Base-by-base conservation (phyloP, 2,888 invertebrate genomes). In the Steinernema hermaphroditum region DNA sequence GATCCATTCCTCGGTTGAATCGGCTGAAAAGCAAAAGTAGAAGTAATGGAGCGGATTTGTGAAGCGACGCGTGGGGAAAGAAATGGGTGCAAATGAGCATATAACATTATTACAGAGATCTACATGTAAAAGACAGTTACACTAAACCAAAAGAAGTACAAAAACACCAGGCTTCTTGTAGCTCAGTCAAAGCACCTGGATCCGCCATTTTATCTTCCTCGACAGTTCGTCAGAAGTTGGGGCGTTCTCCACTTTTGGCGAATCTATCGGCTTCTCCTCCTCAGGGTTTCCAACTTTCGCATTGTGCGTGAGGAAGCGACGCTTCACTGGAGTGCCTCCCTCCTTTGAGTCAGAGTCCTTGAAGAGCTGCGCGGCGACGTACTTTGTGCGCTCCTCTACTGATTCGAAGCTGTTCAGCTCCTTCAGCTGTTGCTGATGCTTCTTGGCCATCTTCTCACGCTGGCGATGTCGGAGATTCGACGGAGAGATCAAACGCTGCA, bases 1-100 rank as follows among this genome's bases (percentile, higher is more conserved):
- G 76, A 76, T 86, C 85, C 86, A 87, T 87, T 62, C 83, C 77
- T 12, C 82, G 79, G 46, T 75, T 77, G 27, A 54, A 54, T 54
- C 54, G 54, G 6, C 54, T 54, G 27, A 54, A 54, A 54, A 6
- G 16, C 9, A 46, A 46, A 1, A 62, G 70, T 14, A 70, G 4
- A 34, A 73, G n/a, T n/a, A n/a, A n/a, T n/a, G n/a, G n/a, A n/a
- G n/a, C n/a, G n/a, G n/a, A n/a, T n/a, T n/a, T n/a, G n/a, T n/a
- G n/a, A n/a, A n/a, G n/a, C n/a, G n/a, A n/a, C n/a, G n/a, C n/a
- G n/a, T n/a, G n/a, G n/a, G n/a, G n/a, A n/a, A n/a, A n/a, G n/a
- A n/a, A n/a, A n/a, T n/a, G n/a, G n/a, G n/a, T n/a, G n/a, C n/a
- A n/a, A n/a, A n/a, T n/a, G n/a, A n/a, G n/a, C n/a, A n/a, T n/a